Evolutionary conservation across 2,888 invertebrate species (phyloP).

Genomic region (Lasius fuliginosus): DNA sequence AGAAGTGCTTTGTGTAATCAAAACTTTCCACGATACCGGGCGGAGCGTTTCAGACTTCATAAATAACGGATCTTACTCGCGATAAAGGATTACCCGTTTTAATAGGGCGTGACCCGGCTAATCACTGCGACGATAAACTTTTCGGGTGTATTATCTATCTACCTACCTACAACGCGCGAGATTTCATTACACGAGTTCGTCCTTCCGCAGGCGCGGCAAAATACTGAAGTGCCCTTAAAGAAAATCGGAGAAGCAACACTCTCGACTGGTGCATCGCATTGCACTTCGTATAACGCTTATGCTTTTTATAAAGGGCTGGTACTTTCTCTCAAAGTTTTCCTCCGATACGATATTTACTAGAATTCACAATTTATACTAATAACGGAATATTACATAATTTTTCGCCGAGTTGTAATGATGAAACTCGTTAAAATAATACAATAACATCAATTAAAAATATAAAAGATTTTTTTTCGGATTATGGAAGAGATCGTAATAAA

Average conservation of each 20-base stretch:
- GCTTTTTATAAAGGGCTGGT: conserved; percentile 32
- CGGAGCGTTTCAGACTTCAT: conserved; percentile 54
- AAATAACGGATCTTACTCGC: conserved; percentile 59
- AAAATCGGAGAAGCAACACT: conserved; percentile 22
- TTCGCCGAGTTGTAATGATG: background rate
- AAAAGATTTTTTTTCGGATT: conserved; percentile 4
- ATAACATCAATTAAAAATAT: conserved; percentile 27
- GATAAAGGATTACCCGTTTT: conserved; percentile 57
- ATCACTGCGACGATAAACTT: conserved; percentile 56
- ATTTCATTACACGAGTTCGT: conserved; percentile 50
- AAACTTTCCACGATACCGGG: conserved; percentile 66
- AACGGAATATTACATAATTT: conserved; percentile 9
- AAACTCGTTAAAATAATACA: conserved; percentile 23
- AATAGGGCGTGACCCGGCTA: conserved; percentile 53
- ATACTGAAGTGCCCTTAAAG: background rate
- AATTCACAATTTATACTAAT: conserved; percentile 1
- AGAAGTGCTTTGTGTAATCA: conserved; percentile 65
- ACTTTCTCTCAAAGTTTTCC: conserved; percentile 21
- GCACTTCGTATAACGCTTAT: conserved; percentile 3
- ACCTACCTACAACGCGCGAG: conserved; percentile 26
- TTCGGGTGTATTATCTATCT: conserved; percentile 39
- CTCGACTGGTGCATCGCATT: conserved; percentile 34
- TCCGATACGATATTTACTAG: background rate
- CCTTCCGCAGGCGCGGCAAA: conserved; percentile 43
- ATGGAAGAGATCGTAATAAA: background rate